These are phyloP conservation scores for Lutraria rhynchaena DNA, from an alignment of 1,140 invertebrate genomes.

Conservation along the genomic window DNA sequence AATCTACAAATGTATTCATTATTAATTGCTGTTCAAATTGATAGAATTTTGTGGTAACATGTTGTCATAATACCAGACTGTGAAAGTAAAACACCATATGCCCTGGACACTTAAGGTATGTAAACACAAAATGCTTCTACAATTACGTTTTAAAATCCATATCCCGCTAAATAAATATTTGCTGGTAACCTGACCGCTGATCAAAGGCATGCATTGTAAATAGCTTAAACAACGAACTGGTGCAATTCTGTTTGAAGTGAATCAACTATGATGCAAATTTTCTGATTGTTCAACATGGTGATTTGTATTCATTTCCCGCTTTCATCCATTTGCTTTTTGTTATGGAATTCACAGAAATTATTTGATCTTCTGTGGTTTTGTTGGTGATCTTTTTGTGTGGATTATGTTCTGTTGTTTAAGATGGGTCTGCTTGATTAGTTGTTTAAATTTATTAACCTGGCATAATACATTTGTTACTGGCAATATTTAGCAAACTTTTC, in stretches of 20 bases:
- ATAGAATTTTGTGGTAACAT: too few relatives aligned
- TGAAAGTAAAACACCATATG: conserved; percentile 12
- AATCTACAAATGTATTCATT: too few relatives aligned
- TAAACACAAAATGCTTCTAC: conserved; percentile 12
- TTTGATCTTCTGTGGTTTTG: background rate
- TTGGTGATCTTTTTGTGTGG: background rate
- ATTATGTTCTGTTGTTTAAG: conserved; percentile 3
- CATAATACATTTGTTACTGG: conserved; percentile 28
- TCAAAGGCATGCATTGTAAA: background rate
- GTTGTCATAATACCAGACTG: background rate
- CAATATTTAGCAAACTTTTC: conserved; percentile 25
- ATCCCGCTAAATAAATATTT: conserved; percentile 39
- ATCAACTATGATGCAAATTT: conserved; percentile 8
- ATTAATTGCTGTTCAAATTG: too few relatives aligned
- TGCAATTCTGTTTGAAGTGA: conserved; percentile 21
- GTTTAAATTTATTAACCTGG: conserved; percentile 28
- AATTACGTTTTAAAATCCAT: conserved; percentile 21
- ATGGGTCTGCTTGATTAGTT: background rate
- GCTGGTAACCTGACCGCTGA: conserved; percentile 2
- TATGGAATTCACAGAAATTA: background rate
- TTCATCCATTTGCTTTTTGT: background rate
- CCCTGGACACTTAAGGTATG: background rate
- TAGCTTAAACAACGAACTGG: conserved; percentile 1
- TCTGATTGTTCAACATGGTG: conserved; percentile 20
- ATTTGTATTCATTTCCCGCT: conserved; percentile 5